Base-by-base conservation (phyloP, 2,888 invertebrate species). In the Orchesella flavescens region DNA sequence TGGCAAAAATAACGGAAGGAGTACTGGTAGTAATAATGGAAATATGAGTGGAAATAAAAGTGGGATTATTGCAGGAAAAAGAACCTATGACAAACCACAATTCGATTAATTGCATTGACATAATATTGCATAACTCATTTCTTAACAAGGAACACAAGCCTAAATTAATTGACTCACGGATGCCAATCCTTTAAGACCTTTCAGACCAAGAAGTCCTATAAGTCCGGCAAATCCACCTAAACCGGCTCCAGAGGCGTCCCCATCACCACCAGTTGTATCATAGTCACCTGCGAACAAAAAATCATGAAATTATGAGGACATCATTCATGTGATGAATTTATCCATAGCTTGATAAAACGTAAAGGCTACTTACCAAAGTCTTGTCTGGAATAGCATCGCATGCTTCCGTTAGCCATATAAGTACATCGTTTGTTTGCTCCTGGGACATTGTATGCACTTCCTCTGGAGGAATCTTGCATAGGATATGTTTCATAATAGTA, bases 151-250 rank as follows among this genome's bases (percentile, higher is more conserved):
- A 17, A 21, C 17, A 10, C n/a, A n/a, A n/a, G n/a, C n/a, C n/a
- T n/a, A n/a, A n/a, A n/a, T n/a, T n/a, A 75, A 10, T 17, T 17
- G 4, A 3, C 43, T 59, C 34, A 85, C 65, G 7, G 77, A 69
- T 15, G 73, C 81, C 15, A 84, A 34, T 46, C 83, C 83, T 53
- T 85, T 85, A 1, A 83, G 15, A 34, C 84, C 85, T 19, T 83
- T 84, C n/a, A 85, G 74, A n/a, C 83, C 85, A 49, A 83, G 10
- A 9, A 83, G 55, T 3, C 85, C 83, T 17, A 75, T 53, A 9
- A 83, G 61, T 17, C 85, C 85, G 7, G 73, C 80, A 5, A 85
- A 49, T 0, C 85, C 83, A 17, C 80, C 83, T 2, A 83, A 57
- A 5, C 81, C 83, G 5, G 57, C 46, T 15, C 77, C 81, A 53